Evolutionary conservation across 2,797 vertebrate genomes (phyloP), one percentile per base, ranked within the genome.

Genomic region (Chaunax sp.): DNA sequence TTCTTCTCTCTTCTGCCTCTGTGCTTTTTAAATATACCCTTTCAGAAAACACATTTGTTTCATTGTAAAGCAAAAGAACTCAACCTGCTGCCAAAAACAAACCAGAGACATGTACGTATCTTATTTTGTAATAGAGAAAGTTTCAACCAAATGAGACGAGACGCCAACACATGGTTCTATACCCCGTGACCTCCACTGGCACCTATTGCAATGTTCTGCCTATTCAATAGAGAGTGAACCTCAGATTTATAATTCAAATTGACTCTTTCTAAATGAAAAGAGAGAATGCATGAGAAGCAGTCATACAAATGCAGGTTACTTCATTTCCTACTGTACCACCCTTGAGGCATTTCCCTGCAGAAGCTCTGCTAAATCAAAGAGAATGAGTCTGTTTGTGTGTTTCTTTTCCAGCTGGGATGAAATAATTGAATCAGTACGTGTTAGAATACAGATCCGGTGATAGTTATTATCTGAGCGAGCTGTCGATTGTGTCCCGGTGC

Each of bases 231-330:
- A 82, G 59, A 68, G 56, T 25, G 49, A 64, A 70, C 51, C 64
- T 61, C 38, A 8, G 62, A 56, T 81, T 79, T 47, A 64, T 80
- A 81, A 87, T 87, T 82, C 77, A 81, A 84, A 89, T 76, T 68
- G 60, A 85, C 75, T 86, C 70, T 38, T 60, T 63, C 71, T 81
- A 75, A 90, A 89, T 90, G 80, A 80, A 84, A 77, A 82, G 45
- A 43, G 45, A 60, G 72, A 49, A 55, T 0, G 15, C 19, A 3
- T 14, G 6, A 76, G 61, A 67, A 63, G 64, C 54, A 35, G 51
- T 69, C 61, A 71, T 81, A 72, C 64, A 78, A 79, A 77, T 81
- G 54, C 33, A 50, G 53, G 65, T 91, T 72, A 78, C 85, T 81
- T 33, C 25, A 77, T 81, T 81, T 88, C 79, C 56, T 35, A 79